These are phyloP conservation scores for Lycaena phlaeas DNA, from an alignment of 2,888 invertebrate genomes.

Conservation along the genomic window DNA sequence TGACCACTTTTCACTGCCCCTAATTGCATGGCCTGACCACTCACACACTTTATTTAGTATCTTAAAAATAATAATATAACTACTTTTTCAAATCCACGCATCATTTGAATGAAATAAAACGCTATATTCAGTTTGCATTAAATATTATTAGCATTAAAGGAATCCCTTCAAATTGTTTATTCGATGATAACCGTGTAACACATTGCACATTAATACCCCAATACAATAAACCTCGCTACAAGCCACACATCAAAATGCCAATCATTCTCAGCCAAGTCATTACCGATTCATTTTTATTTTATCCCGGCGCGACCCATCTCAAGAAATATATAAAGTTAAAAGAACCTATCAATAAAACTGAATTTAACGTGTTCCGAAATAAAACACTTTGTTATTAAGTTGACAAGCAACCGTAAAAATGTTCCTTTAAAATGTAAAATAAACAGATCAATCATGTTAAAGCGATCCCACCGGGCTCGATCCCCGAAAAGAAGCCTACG, in stretches of 20 bases:
- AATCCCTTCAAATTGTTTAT: not conserved
- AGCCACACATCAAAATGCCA: constrained; percentile 25
- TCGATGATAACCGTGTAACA: constrained; percentile 3
- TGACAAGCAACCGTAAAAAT: constrained; percentile 74
- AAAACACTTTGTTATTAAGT: constrained; percentile 73
- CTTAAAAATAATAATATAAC: too few species aligned
- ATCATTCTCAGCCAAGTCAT: constrained; percentile 28
- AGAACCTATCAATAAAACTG: constrained; percentile 70
- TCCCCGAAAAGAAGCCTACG: constrained; percentile 71
- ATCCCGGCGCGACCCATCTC: constrained; percentile 31
- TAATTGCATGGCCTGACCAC: too few species aligned
- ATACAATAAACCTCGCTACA: constrained; percentile 12
- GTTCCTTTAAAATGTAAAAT: constrained; percentile 73
- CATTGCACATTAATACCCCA: not conserved
- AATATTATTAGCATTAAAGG: not conserved
- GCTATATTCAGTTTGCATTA: too few species aligned
- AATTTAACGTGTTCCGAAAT: constrained; percentile 67
- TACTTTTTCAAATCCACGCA: too few species aligned
- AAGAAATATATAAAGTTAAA: constrained; percentile 58
- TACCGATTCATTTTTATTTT: constrained; percentile 33
- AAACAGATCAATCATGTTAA: constrained; percentile 74
- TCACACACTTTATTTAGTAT: too few species aligned
- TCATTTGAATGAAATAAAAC: too few species aligned
- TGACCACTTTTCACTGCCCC: too few species aligned
- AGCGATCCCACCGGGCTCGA: constrained; percentile 70